Evolutionary conservation across 1,140 invertebrate genomes (phyloP), one percentile per base, ranked within the genome.

Genomic region (Ridgeia piscesae): DNA sequence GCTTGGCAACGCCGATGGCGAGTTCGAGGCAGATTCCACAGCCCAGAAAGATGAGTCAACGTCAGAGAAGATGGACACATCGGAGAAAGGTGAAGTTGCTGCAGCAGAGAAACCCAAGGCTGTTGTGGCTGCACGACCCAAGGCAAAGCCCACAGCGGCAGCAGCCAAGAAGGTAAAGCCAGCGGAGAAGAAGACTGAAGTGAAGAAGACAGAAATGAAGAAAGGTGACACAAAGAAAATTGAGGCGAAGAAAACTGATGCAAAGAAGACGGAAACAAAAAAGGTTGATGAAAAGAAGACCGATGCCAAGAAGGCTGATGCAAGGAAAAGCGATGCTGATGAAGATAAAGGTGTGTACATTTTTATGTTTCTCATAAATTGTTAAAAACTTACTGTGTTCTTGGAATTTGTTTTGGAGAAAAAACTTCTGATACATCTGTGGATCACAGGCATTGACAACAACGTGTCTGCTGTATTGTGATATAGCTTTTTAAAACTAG

Each of bases 31-130:
- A 92, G 31, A 92, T 31, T 33, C 27, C 48, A 92, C 6, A 35
- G 34, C 77, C 35, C 42, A 92, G 35, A 92, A 92, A 77, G 31
- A 92, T 27, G 88, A 88, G 50, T 21, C 58, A 17, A 77, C 11
- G 8, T 21, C 58, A 21, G 58, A 77, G 58, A 77, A 77, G 58
- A 77, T 77, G 58, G 58, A 77, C 58, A 77, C 58, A 27, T 31
- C 58, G 2, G 58, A 77, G 58, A 77, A 77, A 77, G 58, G 27
- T 2, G 2, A 77, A 77, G 27, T 77, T 77, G 58, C 27, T 31
- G 58, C 58, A 27, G 58, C 17, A 21, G 58, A 77, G 14, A 77
- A 77, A 21, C 58, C 58, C 14, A 77, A 77, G 17, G 58, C 58
- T 31, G 27, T 17, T 31, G 58, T 77, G 6, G 58, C 58, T 31